Base-by-base conservation (phyloP, 2,888 invertebrate genomes). In the Hemithea aestivaria region DNA sequence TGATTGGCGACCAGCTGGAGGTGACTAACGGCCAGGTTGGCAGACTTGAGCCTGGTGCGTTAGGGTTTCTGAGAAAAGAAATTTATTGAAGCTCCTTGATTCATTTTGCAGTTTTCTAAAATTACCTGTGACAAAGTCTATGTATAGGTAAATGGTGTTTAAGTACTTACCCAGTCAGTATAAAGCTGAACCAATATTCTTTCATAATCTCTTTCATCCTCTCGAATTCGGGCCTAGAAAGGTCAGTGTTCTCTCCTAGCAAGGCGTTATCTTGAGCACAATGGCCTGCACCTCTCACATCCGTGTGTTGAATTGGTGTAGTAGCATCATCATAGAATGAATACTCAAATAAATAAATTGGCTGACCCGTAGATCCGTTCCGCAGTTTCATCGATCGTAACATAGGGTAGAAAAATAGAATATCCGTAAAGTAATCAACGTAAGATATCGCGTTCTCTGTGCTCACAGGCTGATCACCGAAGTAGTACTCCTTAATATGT, bases 361-460 rank as follows among this genome's bases (percentile, higher is more conserved):
- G 43, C 24, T 70, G 35, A 30, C 68, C 53, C 1, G 64, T 62
- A 9, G 48, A 40, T 34, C 53, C 42, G 1, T 35, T 37, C 2
- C 61, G 61, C 10, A 67, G 12, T 24, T 56, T 63, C 1, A 62
- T 42, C 2, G 63, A 52, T 39, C 61, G 60, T 2, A 66, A 35
- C 27, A 58, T 62, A 2, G 67, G 51, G 44, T 61, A 67, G 1
- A 40, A 49, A 41, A 73, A 66, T 0, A 62, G 0, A 3, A 57
- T 20, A 85, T 91, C 84, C 3, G 68, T 43, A 29, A 62, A 58
- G 23, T 56, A 74, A 27, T 64, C 47, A 8, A 62, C 35, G 22
- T 47, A 35, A 6, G 6, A 20, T 9, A 35, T 69, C 7, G 61
- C 24, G 2, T 42, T 58, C 0, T 41, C 40, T 24, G 51, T 45